Evolutionary conservation across 1,140 invertebrate genomes (phyloP), one percentile per base, ranked within the genome.

Genomic region (Luehdorfia chinensis): DNA sequence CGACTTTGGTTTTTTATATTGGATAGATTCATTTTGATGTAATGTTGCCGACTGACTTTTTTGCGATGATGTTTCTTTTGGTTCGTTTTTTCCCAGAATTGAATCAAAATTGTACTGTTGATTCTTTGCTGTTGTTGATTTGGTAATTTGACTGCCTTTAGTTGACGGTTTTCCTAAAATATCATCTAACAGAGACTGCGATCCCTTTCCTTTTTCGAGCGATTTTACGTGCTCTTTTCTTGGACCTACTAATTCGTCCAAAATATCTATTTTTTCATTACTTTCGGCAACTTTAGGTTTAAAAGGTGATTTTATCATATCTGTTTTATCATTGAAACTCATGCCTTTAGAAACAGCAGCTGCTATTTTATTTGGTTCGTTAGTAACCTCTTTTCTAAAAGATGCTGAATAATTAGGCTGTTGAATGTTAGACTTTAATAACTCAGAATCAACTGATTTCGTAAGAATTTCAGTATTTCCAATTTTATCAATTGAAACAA

Each of bases 171-270:
- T 58, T 14, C 83, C 83, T 12, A 86, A 57, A 46, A 86, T 83
- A 61, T 84, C 83, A 33, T 84, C 78, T 31, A 86, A 54, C 30
- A 84, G 36, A 4, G 72, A 84, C 44, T 84, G 76, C 1, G 78
- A 78, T 49, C 67, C 77, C 59, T 77, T 86, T 12, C 72, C 66
- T 51, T 71, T 83, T 43, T 80, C 76, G 37, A 63, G 25, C 15
- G 55, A n/a, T 63, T 81, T 76, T 0, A 5, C 9, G 4, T 43
- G n/a, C 31, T 66, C 68, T 48, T 77, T 81, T 47, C 72, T 76
- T n/a, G 55, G 34, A 21, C 66, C 65, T 9, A 47, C 32, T 11
- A 68, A 30, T 12, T 74, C 69, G 33, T 53, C 62, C 34, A 78
- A 47, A 23, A 79, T 54, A 61, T 74, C 67, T 2, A 77, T 36